Evolutionary conservation across 2,113 vertebrate genomes (phyloP).

Genomic region (Chlorocebus sabaeus): DNA sequence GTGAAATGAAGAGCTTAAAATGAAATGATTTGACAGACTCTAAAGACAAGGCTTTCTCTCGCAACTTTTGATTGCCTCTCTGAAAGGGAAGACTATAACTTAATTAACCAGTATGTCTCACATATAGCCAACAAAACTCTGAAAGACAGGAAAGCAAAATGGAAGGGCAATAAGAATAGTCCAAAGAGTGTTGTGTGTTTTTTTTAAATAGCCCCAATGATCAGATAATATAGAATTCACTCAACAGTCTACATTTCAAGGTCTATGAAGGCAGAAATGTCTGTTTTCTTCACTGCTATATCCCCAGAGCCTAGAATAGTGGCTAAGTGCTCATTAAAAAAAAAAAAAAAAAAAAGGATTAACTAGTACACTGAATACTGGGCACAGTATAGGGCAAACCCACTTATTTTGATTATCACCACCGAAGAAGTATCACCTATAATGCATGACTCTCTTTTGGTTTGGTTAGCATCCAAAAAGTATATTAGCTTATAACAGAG

Average conservation of each 20-base stretch:
- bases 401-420: background rate
- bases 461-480: background rate
- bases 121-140: background rate
- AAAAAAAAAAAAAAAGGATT: background rate
- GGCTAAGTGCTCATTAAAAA: background rate
- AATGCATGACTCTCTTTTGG: background rate
- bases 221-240: background rate
- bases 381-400: background rate
- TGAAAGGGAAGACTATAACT: background rate
- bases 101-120: constrained; percentile 9
- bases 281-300: background rate
- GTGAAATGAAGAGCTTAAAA: constrained; percentile 65
- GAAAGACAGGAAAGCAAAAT: background rate
- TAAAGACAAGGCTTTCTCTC: constrained; percentile 19
- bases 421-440: background rate
- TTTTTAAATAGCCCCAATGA: background rate
- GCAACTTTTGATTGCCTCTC: constrained; percentile 11
- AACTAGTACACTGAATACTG: background rate
- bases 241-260: background rate
- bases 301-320: background rate
- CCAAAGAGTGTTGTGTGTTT: background rate
- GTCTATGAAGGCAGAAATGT: background rate
- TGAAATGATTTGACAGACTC: constrained; percentile 54
- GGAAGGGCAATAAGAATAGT: background rate
- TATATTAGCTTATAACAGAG: background rate